Evolutionary conservation across 1,140 invertebrate species (phyloP).

Genomic region (Onthophagus taurus): DNA sequence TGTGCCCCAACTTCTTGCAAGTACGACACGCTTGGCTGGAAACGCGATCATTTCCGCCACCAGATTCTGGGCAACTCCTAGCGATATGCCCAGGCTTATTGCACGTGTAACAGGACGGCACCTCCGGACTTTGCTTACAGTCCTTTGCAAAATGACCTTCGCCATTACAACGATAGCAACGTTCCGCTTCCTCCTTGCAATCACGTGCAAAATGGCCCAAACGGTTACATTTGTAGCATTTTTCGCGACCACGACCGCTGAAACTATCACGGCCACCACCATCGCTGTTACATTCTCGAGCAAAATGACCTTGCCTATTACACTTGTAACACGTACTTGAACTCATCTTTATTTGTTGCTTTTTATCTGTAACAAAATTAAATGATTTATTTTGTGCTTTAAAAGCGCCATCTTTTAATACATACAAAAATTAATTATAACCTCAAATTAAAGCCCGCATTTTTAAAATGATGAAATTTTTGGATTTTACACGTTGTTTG

Average conservation of each 20-base stretch:
- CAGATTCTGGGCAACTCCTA: slow-evolving; percentile 68
- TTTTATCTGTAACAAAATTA: slow-evolving; percentile 5
- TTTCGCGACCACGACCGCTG: slow-evolving; percentile 54
- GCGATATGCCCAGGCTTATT: slow-evolving; percentile 81
- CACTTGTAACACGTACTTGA: slow-evolving; percentile 81
- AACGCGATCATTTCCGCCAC: slow-evolving; percentile 36
- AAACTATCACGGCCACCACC: slow-evolving; percentile 47
- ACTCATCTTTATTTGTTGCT: too few relatives aligned
- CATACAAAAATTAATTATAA: too few relatives aligned
- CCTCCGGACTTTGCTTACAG: slow-evolving; percentile 70
- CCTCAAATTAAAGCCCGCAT: too few relatives aligned
- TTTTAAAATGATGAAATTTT: too few relatives aligned
- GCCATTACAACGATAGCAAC: slow-evolving; percentile 76
- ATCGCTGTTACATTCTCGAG: slow-evolving; percentile 69
- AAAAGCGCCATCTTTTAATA: too few relatives aligned
- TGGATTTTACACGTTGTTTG: too few relatives aligned
- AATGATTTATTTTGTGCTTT: too few relatives aligned
- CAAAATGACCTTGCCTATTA: slow-evolving; percentile 77
- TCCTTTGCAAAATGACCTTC: slow-evolving; percentile 85
- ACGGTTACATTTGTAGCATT: slow-evolving; percentile 93
- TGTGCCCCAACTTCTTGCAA: slow-evolving; percentile 78
- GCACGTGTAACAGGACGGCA: slow-evolving; percentile 78
- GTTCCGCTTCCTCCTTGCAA: slow-evolving; percentile 76
- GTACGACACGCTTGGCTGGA: slow-evolving; percentile 68
- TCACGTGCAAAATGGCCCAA: slow-evolving; percentile 87